Base-by-base conservation (phyloP, 2,797 vertebrate species). In the Mormyrus hasselquistii region DNA sequence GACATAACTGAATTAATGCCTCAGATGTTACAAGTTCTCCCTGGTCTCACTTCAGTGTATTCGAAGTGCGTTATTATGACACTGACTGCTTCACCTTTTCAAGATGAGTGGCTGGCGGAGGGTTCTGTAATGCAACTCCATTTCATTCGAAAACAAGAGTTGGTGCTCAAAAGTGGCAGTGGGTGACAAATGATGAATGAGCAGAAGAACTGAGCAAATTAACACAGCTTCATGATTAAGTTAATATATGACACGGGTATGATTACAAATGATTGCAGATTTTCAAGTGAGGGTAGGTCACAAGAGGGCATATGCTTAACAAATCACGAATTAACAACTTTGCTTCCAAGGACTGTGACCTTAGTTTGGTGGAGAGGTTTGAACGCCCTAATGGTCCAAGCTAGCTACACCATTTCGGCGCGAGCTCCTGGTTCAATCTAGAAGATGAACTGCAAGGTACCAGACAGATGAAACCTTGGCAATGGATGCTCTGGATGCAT, bases 1-100 rank as follows among this genome's bases (percentile, higher is more conserved):
- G 88, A 91, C 84, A 87, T 88, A 90, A 90, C 8, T 90, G 90
- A 89, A 91, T 91, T 88, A 92, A 87, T 88, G 90, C 83, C 76
- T 89, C 83, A 89, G 88, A 89, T 25, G 83, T 88, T 87, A 73
- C 59, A 79, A 22, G 41, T 50, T 16, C 49, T 22, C 16, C 59
- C 59, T 1, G 12, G 44, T n/a, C 34, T n/a, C 49, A 49, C 41
- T 50, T 73, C 12, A 73, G 52, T 19, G 57, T 52, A 29, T 89
- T 86, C 88, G 76, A 88, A 55, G 53, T 25, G 9, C 44, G 82
- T 85, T 50, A 41, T 89, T 59, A 85, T 41, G 44, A 59, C 38
- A 29, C 19, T 62, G 52, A 87, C 87, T n/a, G 9, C 25, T 50
- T 73, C 34, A 76, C 22, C 62, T 62, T 49, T 34, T 52, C 47